Percentiles rank a stretch among this genome's conserved stretches.
Evolutionary conservation across 2,888 invertebrate genomes (phyloP).

Genomic region (Oscheius myriophilus): DNA sequence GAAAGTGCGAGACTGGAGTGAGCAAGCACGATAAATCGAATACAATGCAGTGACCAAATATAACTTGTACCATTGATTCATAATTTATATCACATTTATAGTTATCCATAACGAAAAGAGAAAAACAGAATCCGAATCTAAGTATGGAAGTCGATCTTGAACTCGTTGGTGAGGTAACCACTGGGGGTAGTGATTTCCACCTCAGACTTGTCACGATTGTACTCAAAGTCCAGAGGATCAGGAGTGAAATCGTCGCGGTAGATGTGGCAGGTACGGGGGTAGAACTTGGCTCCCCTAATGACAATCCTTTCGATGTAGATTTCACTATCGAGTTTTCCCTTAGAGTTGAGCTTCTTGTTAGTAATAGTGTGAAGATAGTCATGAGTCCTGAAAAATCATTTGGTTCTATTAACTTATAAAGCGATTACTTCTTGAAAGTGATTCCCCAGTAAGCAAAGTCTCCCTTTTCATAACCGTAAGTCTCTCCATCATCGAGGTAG

Average conservation of each 20-base stretch:
- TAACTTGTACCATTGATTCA: no score
- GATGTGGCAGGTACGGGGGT: conserved; percentile 71
- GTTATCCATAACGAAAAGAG: conserved; percentile 20
- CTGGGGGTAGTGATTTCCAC: conserved; percentile 72
- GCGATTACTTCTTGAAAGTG: conserved; percentile 58
- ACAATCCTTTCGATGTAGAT: conserved; percentile 73
- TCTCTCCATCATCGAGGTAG: conserved; percentile 87
- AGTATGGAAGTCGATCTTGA: conserved; percentile 62
- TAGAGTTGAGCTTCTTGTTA: conserved; percentile 65
- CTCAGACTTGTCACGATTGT: conserved; percentile 58
- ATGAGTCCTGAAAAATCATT: conserved; percentile 49
- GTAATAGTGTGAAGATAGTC: conserved; percentile 67
- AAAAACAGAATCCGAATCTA: conserved; percentile 24
- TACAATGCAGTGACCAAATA: no score
- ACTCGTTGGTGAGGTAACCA: conserved; percentile 71
- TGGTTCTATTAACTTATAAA: not conserved
- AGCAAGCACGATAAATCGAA: no score
- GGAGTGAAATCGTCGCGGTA: conserved; percentile 64
- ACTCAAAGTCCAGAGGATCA: conserved; percentile 56
- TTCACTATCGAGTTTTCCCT: conserved; percentile 69
- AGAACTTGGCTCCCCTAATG: conserved; percentile 71
- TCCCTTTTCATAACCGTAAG: conserved; percentile 79
- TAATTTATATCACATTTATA: conserved; percentile 19
- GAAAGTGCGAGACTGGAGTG: no score
- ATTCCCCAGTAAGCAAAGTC: conserved; percentile 64